Conservation (phyloP, 2,888 invertebrate species). For the Pachycephus smyrnensis region DNA sequence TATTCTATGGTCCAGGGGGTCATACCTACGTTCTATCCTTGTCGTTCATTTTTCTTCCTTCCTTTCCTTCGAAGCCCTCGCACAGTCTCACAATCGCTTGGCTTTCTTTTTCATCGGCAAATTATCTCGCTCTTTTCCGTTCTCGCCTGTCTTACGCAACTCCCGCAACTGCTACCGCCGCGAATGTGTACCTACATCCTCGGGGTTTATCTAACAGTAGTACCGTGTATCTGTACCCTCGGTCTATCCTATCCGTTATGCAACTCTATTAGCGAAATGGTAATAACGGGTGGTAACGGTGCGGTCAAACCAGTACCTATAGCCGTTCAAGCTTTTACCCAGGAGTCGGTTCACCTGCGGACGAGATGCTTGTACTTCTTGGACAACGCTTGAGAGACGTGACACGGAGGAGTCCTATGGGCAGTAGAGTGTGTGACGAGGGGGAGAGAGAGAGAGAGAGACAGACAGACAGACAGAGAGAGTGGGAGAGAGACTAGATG, state of each 20-base stretch:
- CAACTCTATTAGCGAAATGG: conserved; percentile 22
- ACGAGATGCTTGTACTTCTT: neutral
- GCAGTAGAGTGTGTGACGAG: neutral
- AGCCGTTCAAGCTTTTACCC: neutral
- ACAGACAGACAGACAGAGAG: neutral
- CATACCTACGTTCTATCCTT: neutral
- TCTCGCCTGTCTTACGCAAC: neutral
- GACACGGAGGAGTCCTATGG: neutral
- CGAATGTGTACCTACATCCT: neutral
- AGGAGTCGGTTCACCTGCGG: neutral
- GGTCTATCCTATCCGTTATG: conserved; percentile 15
- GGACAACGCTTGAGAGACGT: conserved; percentile 3
- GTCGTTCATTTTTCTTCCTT: neutral
- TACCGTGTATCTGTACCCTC: neutral
- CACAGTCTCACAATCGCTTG: neutral
- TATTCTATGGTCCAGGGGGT: neutral
- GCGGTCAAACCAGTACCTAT: conserved; percentile 15
- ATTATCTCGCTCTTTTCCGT: neutral
- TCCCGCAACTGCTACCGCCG: neutral
- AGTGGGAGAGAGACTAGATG: neutral
- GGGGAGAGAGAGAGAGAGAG: neutral
- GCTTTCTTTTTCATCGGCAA: neutral
- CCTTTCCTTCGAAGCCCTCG: neutral
- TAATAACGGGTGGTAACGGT: conserved; percentile 15
- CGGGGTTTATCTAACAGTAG: conserved; percentile 4